Evolutionary conservation across 2,797 vertebrate species (phyloP), one percentile per base, ranked within the genome.

Genomic region (Diglossa cyanea): DNA sequence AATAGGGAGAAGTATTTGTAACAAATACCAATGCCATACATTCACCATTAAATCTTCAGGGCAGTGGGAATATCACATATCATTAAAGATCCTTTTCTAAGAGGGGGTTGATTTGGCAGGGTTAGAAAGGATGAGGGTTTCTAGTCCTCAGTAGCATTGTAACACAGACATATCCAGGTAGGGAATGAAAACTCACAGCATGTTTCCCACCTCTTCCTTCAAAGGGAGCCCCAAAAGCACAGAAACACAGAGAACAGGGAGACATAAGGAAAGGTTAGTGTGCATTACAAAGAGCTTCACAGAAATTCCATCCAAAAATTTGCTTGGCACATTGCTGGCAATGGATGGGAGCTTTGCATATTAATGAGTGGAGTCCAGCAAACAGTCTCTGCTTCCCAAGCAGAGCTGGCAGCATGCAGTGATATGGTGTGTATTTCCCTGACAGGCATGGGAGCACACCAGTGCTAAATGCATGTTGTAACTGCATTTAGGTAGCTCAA

Each of bases 281-380:
- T 17, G 55, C 47, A 8, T 40, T 55, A 35, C 48, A 79, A 67
- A 66, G 35, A 68, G 37, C 40, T 90, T 48, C 62, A 33, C 44
- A 70, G 47, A 82, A 84, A 88, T 89, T 62, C 51, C 45, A 21
- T 42, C 31, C 31, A 50, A 90, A 92, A 89, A 25, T 48, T 28
- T 65, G 30, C 44, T 48, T 62, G 83, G 66, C 7, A 1, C 3
- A 0, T 26, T 62, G 55, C 48, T 4, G 5, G 31, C 53, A 88
- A 54, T 0, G 4, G 25, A 39, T 14, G 39, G 80, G 57, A 83
- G 47, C 33, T 93, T 58, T 88, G 48, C 71, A 85, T 33, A 4
- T 55, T 45, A 76, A 87, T 15, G 45, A 87, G 37, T 3, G 7
- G 83, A 62, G 84, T 25, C 28, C 84, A 85, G 80, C 47, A 78